Base-by-base conservation (phyloP, 2,113 vertebrate genomes). In the Stomatorhinus ivindoensis region DNA sequence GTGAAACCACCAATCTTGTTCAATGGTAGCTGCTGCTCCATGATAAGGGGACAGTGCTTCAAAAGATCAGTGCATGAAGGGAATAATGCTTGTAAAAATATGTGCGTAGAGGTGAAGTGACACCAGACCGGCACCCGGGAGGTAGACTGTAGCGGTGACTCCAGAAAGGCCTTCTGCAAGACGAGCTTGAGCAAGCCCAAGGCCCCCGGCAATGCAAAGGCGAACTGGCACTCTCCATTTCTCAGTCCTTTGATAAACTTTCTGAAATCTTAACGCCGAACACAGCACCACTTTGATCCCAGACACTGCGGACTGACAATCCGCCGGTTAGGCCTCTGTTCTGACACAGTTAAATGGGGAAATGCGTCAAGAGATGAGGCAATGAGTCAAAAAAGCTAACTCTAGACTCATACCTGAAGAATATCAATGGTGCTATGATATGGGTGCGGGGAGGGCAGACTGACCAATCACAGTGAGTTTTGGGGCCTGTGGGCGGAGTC, bases 231-330 rank as follows among this genome's bases (percentile, higher is more conserved):
- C 65, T 50, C 61, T 88, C 21, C 19, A 35, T 80, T 3, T 47
- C 47, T 88, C 44, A 80, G 42, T 15, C 15, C 87, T 88, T 88
- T 88, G 58, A 88, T 88, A 44, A 73, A 84, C 80, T 31, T 84
- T 84, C 50, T 85, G 51, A 84, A 89, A 61, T 65, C 76, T 61
- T 84, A 39, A 85, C 88, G 46, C 55, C 51, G 83, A 84, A 89
- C 24, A 46, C 80, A 27, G 21, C 53, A 58, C 55, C 58, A 80
- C 80, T 89, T 84, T 89, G 88, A 89, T 89, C 88, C 69, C 15
- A 82, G 51, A 89, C 27, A 11, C 53, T 61, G 51, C 15, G 53
- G 48, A 44, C 53, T 89, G 76, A 89, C 39, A 42, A 89, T 89
- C 21, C 46, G 83, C 50, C 4, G 51, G 83, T 46, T 84, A 82